Base-by-base conservation (phyloP, 2,888 invertebrate species). In the Cosmia trapezina region DNA sequence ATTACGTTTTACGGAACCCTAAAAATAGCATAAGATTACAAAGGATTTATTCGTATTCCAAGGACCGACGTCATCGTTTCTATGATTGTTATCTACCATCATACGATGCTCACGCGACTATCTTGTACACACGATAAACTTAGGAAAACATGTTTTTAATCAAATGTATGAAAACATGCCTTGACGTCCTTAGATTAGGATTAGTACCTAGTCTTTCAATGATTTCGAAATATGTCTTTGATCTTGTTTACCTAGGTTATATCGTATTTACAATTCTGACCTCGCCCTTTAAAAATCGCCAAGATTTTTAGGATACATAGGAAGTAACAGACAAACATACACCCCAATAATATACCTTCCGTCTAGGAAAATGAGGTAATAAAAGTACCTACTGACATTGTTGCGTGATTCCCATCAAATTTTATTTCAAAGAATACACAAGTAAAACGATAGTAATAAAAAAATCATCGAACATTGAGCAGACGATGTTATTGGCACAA, bases 61-160 rank as follows among this genome's bases (percentile, higher is more conserved):
- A 41, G 1, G 41, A 41, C 41, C 1, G 14, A 37, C 57, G 43
- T 57, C 33, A 57, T 4, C 0, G 5, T 9, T 11, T 33, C 28
- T 37, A 33, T 12, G 57, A 61, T 70, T n/a, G 12, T 49, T 70
- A 76, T 73, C 78, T 37, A 4, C 17, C 19, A 80, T 78, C 83
- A n/a, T 82, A 73, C 57, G 83, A 66, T 73, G 7, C 33, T 59
- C 62, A 69, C 73, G 54, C 61, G 43, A 62, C 17, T 41, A 2
- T n/a, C n/a, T 5, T 37, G 37, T 37, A 7, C 11, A 14, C 17
- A 22, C 7, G 73, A 73, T 73, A 66, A 78, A 73, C 37, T 45
- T 22, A 9, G 19, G 4, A 33, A 70, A 79, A 79, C 67, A 81
- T 68, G 65, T 82, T 72, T 65, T 22, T 73, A 41, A 71, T 71